phyloP scores from a whole-genome alignment of 2,113 vertebrate species.

The Bufo gargarizans region DNA sequence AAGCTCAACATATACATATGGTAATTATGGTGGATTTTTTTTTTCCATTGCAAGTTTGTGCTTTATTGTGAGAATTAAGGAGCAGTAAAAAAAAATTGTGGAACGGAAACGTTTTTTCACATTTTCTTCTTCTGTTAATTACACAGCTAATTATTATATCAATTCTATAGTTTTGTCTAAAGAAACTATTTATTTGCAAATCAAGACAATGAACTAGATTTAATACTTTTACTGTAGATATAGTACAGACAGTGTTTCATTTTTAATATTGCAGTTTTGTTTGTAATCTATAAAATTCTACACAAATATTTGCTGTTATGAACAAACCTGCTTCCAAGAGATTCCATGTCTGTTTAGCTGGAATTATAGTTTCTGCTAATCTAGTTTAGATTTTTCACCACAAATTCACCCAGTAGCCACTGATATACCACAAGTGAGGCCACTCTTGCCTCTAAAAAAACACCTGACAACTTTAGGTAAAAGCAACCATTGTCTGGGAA shows the following conservation, averaged over 20 bases:
- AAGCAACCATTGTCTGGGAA: background rate
- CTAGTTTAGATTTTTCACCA: constrained; percentile 5
- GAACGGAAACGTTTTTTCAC: too few species aligned
- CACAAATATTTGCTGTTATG: background rate
- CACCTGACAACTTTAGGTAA: constrained; percentile 22
- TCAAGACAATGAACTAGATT: too few species aligned
- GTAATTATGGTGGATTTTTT: background rate
- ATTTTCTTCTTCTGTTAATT: too few species aligned
- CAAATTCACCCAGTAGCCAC: background rate
- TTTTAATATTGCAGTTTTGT: background rate
- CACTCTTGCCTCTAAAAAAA: background rate
- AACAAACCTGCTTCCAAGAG: background rate
- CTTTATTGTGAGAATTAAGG: too few species aligned
- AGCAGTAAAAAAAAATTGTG: too few species aligned
- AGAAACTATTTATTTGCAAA: too few species aligned
- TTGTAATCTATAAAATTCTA: background rate
- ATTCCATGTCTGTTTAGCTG: background rate
- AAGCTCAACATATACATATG: background rate
- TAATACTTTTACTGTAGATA: too few species aligned
- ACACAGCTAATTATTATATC: too few species aligned
- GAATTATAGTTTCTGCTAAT: background rate
- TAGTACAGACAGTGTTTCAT: too few species aligned
- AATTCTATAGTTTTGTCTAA: too few species aligned
- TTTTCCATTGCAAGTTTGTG: too few species aligned
- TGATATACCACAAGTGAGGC: background rate